phyloP scores from a whole-genome alignment of 2,888 invertebrate species.

The Aspidiotus destructor region DNA sequence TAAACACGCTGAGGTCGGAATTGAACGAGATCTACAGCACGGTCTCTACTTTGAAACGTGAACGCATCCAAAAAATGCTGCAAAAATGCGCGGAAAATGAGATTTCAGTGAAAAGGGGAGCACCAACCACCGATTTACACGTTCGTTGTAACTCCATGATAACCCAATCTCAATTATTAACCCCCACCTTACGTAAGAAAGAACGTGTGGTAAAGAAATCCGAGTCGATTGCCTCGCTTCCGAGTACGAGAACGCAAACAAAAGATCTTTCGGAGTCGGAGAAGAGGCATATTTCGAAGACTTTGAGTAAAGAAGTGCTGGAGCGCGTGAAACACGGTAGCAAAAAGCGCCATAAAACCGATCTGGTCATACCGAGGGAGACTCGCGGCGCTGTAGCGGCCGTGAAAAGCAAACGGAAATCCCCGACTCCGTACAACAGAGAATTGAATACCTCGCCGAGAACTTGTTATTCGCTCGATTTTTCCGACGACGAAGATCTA shows the following conservation, averaged over 20 bases:
- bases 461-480: conserved; percentile 46
- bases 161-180: conserved; percentile 24
- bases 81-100: conserved; percentile 45
- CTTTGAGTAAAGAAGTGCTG: conserved; percentile 61
- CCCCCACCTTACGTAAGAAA: conserved; percentile 39
- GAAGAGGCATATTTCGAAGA: conserved; percentile 61
- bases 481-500: conserved; percentile 42
- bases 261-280: conserved; percentile 53
- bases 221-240: conserved; percentile 48
- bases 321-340: conserved; percentile 43
- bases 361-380: conserved; percentile 43
- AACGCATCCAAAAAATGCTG: conserved; percentile 38
- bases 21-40: conserved; percentile 70
- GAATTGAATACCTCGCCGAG: conserved; percentile 41
- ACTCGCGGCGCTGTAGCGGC: conserved; percentile 53
- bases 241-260: neutral
- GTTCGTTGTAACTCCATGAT: conserved; percentile 45
- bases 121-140: conserved; percentile 40
- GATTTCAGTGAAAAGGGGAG: conserved; percentile 44
- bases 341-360: conserved; percentile 41
- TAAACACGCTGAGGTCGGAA: conserved; percentile 67
- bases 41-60: conserved; percentile 40
- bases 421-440: conserved; percentile 38
- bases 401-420: conserved; percentile 43
- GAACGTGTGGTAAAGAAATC: conserved; percentile 45